A percentile compares a stretch with the other conserved stretches of the same genome.
Conservation (phyloP, 1,140 invertebrate genomes). For the Nixonia krombeini region DNA sequence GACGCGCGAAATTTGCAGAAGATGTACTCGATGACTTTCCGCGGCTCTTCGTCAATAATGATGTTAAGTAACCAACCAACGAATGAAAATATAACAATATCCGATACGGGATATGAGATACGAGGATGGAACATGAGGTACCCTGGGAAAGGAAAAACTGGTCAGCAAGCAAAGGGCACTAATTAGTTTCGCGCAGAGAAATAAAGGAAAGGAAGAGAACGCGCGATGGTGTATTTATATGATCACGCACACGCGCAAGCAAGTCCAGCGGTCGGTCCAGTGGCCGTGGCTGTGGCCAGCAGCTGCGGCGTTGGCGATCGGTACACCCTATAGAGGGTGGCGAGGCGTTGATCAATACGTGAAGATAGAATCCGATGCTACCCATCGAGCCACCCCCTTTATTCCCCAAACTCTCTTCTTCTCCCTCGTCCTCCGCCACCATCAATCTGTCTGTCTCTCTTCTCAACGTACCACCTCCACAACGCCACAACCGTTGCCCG, state of each 20-base stretch:
- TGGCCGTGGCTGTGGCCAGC: conserved; percentile 70
- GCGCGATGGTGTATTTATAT: conserved; percentile 50
- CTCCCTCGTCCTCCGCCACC: conserved; percentile 26
- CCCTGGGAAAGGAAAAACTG: too few species aligned
- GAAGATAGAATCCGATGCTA: conserved; percentile 73
- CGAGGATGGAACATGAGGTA: too few species aligned
- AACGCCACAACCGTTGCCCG: conserved; percentile 58
- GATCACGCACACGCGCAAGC: conserved; percentile 51
- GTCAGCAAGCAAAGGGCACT: too few species aligned
- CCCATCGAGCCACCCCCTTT: conserved; percentile 60
- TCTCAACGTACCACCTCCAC: conserved; percentile 52
- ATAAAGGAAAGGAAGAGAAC: not conserved
- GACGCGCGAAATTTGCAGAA: conserved; percentile 22
- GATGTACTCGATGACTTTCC: not conserved
- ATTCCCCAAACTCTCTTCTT: conserved; percentile 42
- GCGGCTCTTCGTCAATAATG: too few species aligned
- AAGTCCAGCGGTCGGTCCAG: conserved; percentile 68
- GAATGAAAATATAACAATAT: too few species aligned
- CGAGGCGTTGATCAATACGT: conserved; percentile 73
- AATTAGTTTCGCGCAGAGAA: too few species aligned
- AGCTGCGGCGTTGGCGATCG: conserved; percentile 66
- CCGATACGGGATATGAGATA: too few species aligned
- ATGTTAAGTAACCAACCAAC: too few species aligned
- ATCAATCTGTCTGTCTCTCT: conserved; percentile 46
- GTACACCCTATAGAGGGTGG: conserved; percentile 62